Percentiles rank a stretch among this genome's conserved stretches.
phyloP scores from a whole-genome alignment of 53 echinoderm and acorn worm species.

The Actinopyga echinites region DNA sequence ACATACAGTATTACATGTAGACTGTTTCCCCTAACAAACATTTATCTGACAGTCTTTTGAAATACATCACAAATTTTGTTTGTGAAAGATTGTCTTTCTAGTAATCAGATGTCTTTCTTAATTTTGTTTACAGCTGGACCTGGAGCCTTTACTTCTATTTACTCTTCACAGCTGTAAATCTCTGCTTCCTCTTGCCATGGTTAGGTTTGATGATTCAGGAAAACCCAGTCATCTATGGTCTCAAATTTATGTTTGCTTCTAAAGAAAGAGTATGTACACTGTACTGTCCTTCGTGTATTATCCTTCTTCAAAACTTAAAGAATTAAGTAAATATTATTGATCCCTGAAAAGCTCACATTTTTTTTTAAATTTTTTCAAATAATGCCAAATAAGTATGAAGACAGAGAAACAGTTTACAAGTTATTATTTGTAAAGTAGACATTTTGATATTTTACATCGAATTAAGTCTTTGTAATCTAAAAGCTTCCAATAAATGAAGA shows the following conservation, averaged over 20 bases:
- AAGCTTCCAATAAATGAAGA: no score
- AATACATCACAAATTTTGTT: neutral
- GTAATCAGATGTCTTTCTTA: neutral
- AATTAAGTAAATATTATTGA: no score
- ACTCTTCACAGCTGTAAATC: constrained; percentile 54
- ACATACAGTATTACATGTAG: neutral
- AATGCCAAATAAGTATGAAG: no score
- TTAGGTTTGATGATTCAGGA: constrained; percentile 65
- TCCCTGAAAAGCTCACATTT: no score
- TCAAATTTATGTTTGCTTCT: constrained; percentile 63
- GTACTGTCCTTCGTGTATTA: neutral
- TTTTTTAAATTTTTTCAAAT: no score
- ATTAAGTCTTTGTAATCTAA: no score
- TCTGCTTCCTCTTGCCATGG: constrained; percentile 71
- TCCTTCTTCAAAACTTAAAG: no score
- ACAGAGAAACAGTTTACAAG: no score
- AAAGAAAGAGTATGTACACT: constrained; percentile 69
- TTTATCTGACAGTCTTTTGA: neutral
- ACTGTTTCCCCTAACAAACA: neutral
- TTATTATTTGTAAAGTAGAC: no score
- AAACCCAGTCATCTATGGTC: constrained; percentile 67
- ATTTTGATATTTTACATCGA: no score
- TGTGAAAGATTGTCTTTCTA: neutral
- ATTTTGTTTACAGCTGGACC: constrained; percentile 45
- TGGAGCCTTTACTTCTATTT: constrained; percentile 75